Evolutionary conservation across 1,140 invertebrate species (phyloP).

Genomic region (Cyclargus thomasi): DNA sequence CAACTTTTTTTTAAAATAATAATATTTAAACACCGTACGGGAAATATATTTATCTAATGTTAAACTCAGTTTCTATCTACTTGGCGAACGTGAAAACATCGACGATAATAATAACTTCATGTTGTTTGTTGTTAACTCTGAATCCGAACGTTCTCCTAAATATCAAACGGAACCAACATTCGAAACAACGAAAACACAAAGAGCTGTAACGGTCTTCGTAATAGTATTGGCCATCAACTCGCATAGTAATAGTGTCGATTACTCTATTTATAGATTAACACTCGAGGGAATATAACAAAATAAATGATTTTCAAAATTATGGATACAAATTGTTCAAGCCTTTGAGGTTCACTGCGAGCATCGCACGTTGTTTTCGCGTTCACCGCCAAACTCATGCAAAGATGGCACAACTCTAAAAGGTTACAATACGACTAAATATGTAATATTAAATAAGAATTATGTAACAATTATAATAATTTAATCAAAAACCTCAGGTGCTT

Average conservation of each 20-base stretch:
- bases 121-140: slow-evolving; percentile 30
- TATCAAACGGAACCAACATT: slow-evolving; percentile 7
- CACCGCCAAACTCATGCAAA: neutral
- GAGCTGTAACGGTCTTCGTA: neutral
- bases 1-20: neutral
- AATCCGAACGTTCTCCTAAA: slow-evolving; percentile 15
- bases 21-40: neutral
- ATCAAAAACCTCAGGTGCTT: neutral
- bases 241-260: neutral
- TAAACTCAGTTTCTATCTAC: neutral
- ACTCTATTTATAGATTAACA: neutral
- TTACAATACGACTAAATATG: neutral
- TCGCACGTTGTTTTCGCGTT: neutral
- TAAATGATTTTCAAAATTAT: neutral
- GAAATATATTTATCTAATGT: neutral
- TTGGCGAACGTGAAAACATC: slow-evolving; percentile 31
- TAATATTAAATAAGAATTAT: neutral
- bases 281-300: slow-evolving; percentile 16
- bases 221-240: neutral
- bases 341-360: neutral
- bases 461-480: neutral
- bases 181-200: neutral
- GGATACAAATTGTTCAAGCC: too few relatives aligned
- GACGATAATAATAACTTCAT: slow-evolving; percentile 29
- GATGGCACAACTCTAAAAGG: neutral